phyloP scores from a whole-genome alignment of 2,113 vertebrate species.

The Passer domesticus region DNA sequence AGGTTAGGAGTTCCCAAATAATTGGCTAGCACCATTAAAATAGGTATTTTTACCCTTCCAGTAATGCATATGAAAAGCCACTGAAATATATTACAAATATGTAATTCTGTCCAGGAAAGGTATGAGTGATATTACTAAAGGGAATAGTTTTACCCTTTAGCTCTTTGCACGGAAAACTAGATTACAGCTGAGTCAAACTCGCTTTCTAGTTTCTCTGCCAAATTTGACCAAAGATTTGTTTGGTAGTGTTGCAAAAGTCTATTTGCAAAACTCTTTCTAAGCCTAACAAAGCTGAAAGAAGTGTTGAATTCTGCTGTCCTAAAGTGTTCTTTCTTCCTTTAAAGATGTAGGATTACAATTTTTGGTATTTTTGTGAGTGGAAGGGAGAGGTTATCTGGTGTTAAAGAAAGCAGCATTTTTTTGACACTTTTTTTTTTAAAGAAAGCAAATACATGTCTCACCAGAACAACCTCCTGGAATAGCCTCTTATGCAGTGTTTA shows the following conservation, averaged over 20 bases:
- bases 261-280: background rate
- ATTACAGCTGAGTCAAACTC: background rate
- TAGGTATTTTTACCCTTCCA: background rate
- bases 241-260: background rate
- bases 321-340: background rate
- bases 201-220: background rate
- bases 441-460: background rate
- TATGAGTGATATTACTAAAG: background rate
- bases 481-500: background rate
- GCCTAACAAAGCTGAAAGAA: background rate
- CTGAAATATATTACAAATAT: background rate
- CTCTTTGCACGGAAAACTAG: background rate
- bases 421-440: background rate
- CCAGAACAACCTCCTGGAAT: background rate
- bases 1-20: background rate
- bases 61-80: background rate
- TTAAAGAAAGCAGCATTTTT: background rate
- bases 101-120: background rate
- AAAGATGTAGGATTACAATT: background rate
- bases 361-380: background rate
- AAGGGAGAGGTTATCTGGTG: background rate
- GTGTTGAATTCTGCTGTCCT: background rate
- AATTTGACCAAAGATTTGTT: background rate
- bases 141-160: background rate
- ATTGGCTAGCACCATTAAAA: background rate